Conservation (phyloP, 1,140 invertebrate genomes). For the Nymphalis io region DNA sequence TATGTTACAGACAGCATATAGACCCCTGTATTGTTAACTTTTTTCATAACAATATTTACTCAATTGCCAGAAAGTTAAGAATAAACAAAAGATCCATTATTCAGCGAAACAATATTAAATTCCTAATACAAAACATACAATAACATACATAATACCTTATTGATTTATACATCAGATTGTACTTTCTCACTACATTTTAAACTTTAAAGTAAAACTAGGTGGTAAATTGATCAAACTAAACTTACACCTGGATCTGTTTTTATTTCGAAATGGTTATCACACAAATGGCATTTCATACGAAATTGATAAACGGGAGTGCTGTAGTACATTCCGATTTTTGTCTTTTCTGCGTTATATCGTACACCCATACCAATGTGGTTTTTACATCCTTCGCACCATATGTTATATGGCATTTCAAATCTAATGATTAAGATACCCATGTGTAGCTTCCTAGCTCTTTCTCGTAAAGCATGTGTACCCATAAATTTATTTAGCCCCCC, state of each 20-base stretch:
- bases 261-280: conserved; percentile 99
- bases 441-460: conserved; percentile 96
- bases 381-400: conserved; percentile 94
- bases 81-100: too few species aligned
- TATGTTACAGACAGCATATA: too few species aligned
- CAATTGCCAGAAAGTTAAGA: too few species aligned
- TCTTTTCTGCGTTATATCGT: conserved; percentile 99
- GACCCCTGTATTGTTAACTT: too few species aligned
- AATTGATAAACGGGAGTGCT: conserved; percentile 99
- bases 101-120: too few species aligned
- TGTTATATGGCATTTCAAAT: conserved; percentile 99
- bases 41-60: too few species aligned
- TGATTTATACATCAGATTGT: too few species aligned
- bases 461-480: conserved; percentile 97
- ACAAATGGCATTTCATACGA: conserved; percentile 99
- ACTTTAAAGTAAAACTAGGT: too few species aligned
- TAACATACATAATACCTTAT: too few species aligned
- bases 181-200: too few species aligned
- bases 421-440: conserved; percentile 98
- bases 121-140: too few species aligned
- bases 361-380: conserved; percentile 99
- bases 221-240: background rate
- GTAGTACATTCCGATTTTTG: conserved; percentile 99
- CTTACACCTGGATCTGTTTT: conserved; percentile 98
- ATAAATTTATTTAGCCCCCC: conserved; percentile 96